Evolutionary conservation across 2,888 invertebrate genomes (phyloP), one percentile per base, ranked within the genome.

Genomic region (Agapostemon virescens): DNA sequence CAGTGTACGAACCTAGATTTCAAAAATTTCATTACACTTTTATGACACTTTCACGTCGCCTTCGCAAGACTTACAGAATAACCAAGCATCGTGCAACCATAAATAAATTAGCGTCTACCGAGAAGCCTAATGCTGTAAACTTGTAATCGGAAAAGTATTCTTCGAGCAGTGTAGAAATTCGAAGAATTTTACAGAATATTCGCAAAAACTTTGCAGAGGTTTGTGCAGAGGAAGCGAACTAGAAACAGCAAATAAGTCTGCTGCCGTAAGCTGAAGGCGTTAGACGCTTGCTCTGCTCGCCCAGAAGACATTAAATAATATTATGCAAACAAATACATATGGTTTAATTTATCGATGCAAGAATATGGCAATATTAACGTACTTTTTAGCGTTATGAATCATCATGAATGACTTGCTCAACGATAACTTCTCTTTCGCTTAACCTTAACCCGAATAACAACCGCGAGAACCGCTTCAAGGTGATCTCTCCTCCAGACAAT

Each of bases 391-490:
- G 33, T 38, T 26, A 49, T 26, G 38, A 38, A 58, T 33, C 38
- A 61, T 68, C 55, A 26, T 23, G 58, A 30, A 5, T 17, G 26
- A 17, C 55, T 55, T 55, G 55, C 55, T 15, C 26, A 74, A 68
- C 33, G 26, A 20, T 17, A 63, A 64, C 30, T 23, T 23, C 49
- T 15, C 33, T 17, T n/a, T 33, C 40, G 20, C 33, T 52, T 75
- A 77, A 75, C 69, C 75, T 69, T n/a, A 36, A 69, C 78, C 69
- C 55, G 49, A 70, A 79, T 77, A 52, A 40, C 23, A 36, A 42
- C 17, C 15, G 55, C 63, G 40, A 58, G 61, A 30, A 63, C 45
- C 26, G 68, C 74, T 81, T 71, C 68, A 20, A 74, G 40, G 70
- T 74, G 63, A 55, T 55, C 68, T 63, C 40, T 63, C 49, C 49